A percentile compares a stretch with the other conserved stretches of the same genome.
Evolutionary conservation across 2,113 vertebrate species (phyloP).

Genomic region (Hippocampus mohnikei): DNA sequence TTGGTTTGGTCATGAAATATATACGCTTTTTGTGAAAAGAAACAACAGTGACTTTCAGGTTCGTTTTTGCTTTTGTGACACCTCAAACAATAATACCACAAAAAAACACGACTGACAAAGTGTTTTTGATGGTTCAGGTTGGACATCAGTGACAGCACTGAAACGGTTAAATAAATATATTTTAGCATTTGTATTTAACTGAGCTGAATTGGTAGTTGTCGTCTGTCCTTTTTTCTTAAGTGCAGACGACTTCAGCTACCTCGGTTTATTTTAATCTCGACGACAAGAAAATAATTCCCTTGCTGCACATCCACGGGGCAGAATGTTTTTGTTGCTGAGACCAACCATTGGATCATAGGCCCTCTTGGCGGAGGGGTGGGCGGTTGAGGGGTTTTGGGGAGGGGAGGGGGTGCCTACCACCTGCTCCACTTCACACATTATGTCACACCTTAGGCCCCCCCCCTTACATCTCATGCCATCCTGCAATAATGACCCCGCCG

Average conservation of each 20-base stretch:
- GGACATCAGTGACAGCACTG: no score
- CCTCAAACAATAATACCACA: no score
- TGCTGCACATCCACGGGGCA: slow-evolving; percentile 8
- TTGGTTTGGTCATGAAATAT: no score
- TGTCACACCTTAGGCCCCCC: slow-evolving; percentile 62
- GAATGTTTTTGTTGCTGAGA: slow-evolving; percentile 36
- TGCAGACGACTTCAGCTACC: neutral
- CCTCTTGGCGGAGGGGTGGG: slow-evolving; percentile 33
- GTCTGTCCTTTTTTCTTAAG: neutral
- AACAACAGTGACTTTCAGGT: no score
- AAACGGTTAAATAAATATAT: no score
- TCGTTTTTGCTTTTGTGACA: no score
- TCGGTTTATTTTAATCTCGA: neutral
- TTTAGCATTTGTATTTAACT: no score
- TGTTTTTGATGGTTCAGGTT: no score
- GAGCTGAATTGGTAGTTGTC: no score
- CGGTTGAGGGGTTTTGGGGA: neutral
- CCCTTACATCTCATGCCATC: slow-evolving; percentile 52
- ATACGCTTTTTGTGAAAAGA: no score
- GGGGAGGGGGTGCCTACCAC: slow-evolving; percentile 56
- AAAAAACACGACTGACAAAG: no score
- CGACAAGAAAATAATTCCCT: neutral
- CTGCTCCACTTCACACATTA: slow-evolving; percentile 69
- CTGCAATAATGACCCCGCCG: slow-evolving; percentile 62
- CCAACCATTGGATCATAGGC: slow-evolving; percentile 31